Conservation (phyloP, 2,113 vertebrate species). For the Aspiorhynchus laticeps region DNA sequence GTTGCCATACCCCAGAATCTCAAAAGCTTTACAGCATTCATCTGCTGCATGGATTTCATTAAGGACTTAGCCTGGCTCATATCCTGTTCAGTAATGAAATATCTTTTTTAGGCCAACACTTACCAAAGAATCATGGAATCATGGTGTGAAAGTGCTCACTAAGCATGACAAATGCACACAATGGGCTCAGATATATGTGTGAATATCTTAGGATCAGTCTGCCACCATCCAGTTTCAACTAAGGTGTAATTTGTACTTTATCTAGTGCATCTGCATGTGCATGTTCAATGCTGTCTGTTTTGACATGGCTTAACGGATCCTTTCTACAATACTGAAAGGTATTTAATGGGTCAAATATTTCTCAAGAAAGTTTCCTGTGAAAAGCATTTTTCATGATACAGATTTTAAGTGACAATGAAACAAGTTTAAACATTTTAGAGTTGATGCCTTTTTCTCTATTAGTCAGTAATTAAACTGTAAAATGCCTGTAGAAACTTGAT, state of each 20-base stretch:
- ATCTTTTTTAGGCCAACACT: background rate
- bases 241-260: background rate
- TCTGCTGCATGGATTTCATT: background rate
- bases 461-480: background rate
- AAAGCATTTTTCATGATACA: background rate
- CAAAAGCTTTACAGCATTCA: too few relatives aligned
- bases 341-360: background rate
- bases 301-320: background rate
- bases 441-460: background rate
- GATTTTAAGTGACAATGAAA: background rate
- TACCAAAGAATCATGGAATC: background rate
- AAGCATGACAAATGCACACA: background rate
- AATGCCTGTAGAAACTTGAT: background rate
- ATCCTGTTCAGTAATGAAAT: background rate
- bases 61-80: background rate
- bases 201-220: background rate
- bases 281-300: background rate
- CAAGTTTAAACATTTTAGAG: conserved; percentile 7
- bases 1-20: too few relatives aligned
- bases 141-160: background rate
- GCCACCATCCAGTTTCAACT: background rate
- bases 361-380: background rate
- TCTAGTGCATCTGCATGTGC: background rate
- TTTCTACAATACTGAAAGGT: background rate
- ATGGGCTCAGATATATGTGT: background rate